A percentile compares a stretch with the other conserved stretches of the same genome.
Conservation (phyloP, 2,797 vertebrate genomes). For the Cephalopachus bancanus region DNA sequence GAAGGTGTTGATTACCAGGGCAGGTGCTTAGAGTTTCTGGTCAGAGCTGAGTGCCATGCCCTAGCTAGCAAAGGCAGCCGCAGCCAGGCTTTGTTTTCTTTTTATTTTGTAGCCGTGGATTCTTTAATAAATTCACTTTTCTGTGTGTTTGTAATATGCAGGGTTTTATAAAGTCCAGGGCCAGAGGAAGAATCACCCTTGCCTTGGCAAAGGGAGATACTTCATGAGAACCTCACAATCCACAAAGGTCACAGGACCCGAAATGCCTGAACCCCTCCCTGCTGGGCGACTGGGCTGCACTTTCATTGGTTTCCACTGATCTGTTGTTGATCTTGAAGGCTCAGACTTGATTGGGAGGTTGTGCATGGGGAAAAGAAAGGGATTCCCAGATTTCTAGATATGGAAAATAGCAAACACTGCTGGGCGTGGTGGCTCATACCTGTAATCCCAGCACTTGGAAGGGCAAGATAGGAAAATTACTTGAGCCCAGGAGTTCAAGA, state of each 20-base stretch:
- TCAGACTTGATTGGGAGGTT: neutral
- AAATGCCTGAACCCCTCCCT: neutral
- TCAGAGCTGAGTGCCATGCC: neutral
- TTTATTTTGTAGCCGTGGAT: neutral
- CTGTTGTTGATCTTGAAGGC: neutral
- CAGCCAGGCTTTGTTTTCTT: neutral
- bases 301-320: neutral
- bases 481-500: neutral
- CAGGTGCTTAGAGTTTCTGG: conserved; percentile 54
- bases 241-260: neutral
- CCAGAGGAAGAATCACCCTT: neutral
- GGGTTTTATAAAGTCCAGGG: conserved; percentile 10
- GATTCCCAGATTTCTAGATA: neutral
- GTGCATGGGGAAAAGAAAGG: neutral
- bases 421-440: neutral
- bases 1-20: conserved; percentile 52
- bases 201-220: neutral
- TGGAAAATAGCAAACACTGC: neutral
- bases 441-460: neutral
- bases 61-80: neutral
- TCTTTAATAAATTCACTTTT: conserved; percentile 47
- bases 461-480: neutral
- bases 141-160: neutral
- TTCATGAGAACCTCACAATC: neutral
- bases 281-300: neutral